Evolutionary conservation across 1,140 invertebrate genomes (phyloP).

Genomic region (Centruroides vittatus): DNA sequence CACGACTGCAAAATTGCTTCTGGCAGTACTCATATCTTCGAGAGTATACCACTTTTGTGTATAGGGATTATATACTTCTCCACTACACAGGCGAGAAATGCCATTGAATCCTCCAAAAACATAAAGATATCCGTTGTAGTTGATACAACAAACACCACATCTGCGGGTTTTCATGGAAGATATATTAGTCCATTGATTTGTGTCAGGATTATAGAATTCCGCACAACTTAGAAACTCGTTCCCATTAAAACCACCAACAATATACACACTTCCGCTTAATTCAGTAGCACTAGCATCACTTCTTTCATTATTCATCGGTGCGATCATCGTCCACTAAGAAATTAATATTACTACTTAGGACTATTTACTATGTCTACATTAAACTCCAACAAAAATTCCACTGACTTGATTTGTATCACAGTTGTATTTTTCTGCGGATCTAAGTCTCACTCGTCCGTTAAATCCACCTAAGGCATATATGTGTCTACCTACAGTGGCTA

Average conservation of each 20-base stretch:
- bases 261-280: slow-evolving; percentile 41
- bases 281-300: slow-evolving; percentile 25
- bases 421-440: slow-evolving; percentile 32
- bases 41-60: slow-evolving; percentile 43
- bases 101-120: slow-evolving; percentile 44
- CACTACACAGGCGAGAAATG: slow-evolving; percentile 36
- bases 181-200: slow-evolving; percentile 73
- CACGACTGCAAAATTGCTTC: slow-evolving; percentile 52
- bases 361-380: no score
- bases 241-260: slow-evolving; percentile 78
- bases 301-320: slow-evolving; percentile 25
- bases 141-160: slow-evolving; percentile 41
- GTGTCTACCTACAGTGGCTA: slow-evolving; percentile 39
- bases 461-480: slow-evolving; percentile 39
- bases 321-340: slow-evolving; percentile 33
- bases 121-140: slow-evolving; percentile 31
- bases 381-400: no score
- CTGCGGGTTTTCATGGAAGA: slow-evolving; percentile 41
- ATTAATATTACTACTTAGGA: slow-evolving; percentile 13
- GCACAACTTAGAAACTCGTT: slow-evolving; percentile 69
- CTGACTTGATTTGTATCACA: slow-evolving; percentile 26
- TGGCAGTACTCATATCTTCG: slow-evolving; percentile 48
- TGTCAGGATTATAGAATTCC: slow-evolving; percentile 67
- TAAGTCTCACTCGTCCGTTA: slow-evolving; percentile 36
- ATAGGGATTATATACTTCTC: slow-evolving; percentile 42